Percentiles rank a stretch among this genome's conserved stretches.
These are phyloP conservation scores for Styela plicata DNA, from an alignment of 23 tunicate genomes.

Conservation along the genomic window DNA sequence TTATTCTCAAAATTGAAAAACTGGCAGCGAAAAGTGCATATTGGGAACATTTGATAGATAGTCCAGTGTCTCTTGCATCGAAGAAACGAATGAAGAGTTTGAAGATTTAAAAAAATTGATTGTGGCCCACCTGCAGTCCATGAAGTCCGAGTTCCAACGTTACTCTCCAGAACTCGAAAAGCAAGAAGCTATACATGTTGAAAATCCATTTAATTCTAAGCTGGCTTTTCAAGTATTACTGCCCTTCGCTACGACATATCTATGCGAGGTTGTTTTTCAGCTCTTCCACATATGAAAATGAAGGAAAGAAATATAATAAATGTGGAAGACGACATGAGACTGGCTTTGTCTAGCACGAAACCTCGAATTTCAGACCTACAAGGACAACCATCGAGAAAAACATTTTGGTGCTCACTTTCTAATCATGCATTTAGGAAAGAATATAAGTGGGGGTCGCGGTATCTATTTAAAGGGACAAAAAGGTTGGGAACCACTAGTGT, in stretches of 20 bases:
- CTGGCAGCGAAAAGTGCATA: conserved; percentile 44
- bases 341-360: conserved; percentile 46
- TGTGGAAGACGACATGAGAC: conserved; percentile 34
- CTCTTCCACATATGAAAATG: conserved; percentile 51
- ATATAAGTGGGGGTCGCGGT: not conserved
- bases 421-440: not conserved
- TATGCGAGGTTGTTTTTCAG: conserved; percentile 54
- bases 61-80: conserved; percentile 40
- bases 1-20: not conserved
- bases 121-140: conserved; percentile 26
- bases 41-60: conserved; percentile 37
- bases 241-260: conserved; percentile 52
- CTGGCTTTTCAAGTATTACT: conserved; percentile 41
- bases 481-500: conserved; percentile 12
- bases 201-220: conserved; percentile 39
- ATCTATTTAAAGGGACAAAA: not conserved
- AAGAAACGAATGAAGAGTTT: conserved; percentile 36
- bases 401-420: not conserved
- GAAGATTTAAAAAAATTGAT: not conserved
- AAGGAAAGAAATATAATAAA: conserved; percentile 46
- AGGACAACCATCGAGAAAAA: not conserved
- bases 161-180: conserved; percentile 50
- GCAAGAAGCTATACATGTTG: conserved; percentile 38
- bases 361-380: conserved; percentile 37
- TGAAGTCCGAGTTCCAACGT: conserved; percentile 43